A percentile compares a stretch with the other conserved stretches of the same genome.
These are phyloP conservation scores for Ephydatia muelleri DNA, from an alignment of 37 sponge, comb jelly and placozoan species.

Conservation along the genomic window DNA sequence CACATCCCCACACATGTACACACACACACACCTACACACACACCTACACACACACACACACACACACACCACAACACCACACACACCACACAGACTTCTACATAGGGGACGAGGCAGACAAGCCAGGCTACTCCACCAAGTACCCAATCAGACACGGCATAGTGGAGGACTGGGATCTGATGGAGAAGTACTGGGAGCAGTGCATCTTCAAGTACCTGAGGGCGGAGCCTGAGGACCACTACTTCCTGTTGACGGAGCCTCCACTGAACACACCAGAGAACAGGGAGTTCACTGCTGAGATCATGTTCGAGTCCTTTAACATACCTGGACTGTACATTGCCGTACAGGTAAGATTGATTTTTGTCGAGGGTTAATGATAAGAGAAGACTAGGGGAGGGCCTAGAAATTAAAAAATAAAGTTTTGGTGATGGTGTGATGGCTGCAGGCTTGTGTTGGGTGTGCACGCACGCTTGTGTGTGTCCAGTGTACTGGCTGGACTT, in stretches of 20 bases:
- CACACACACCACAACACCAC: conserved; percentile 12
- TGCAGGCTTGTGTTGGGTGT: too few species aligned
- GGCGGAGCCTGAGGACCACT: conserved; percentile 99
- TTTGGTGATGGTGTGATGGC: too few species aligned
- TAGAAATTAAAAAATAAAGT: too few species aligned
- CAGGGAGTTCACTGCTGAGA: conserved; percentile 99
- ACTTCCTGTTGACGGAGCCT: conserved; percentile 98
- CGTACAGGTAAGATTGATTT: conserved; percentile 92
- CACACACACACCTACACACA: conserved; percentile 22
- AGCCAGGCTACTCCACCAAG: conserved; percentile 90
- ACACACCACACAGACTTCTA: conserved; percentile 96
- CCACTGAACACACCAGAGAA: conserved; percentile 99
- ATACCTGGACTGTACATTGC: conserved; percentile 99
- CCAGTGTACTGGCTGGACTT: too few species aligned
- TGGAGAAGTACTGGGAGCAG: conserved; percentile 99
- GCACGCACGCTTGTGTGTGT: too few species aligned
- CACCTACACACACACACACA: conserved; percentile 45
- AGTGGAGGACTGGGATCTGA: conserved; percentile 99
- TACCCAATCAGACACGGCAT: conserved; percentile 99
- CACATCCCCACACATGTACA: neutral
- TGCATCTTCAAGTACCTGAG: conserved; percentile 99
- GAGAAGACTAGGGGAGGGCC: too few species aligned
- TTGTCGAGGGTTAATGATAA: too few species aligned
- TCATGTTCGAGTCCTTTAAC: conserved; percentile 99
- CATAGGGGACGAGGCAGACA: conserved; percentile 96